Evolutionary conservation across 2,113 vertebrate genomes (phyloP).

Genomic region (Astatoreochromis straeleni): DNA sequence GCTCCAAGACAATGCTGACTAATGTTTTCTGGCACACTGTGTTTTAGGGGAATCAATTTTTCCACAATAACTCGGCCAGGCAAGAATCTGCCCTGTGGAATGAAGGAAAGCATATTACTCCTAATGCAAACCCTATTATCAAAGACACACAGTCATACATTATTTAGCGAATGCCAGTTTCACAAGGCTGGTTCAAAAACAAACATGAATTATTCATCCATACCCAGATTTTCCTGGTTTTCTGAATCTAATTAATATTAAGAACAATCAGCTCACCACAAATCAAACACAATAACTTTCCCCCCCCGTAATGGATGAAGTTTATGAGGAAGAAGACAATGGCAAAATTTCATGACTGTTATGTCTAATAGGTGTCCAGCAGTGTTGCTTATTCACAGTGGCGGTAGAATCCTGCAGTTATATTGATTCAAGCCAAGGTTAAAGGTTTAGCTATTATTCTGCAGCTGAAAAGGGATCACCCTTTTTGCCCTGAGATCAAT

Average conservation of each 20-base stretch:
- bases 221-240: conserved; percentile 36
- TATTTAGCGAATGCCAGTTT: conserved; percentile 68
- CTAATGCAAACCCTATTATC: conserved; percentile 75
- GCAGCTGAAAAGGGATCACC: conserved; percentile 63
- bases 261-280: conserved; percentile 55
- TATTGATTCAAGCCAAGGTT: conserved; percentile 69
- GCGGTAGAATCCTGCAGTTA: conserved; percentile 40
- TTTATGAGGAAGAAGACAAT: conserved; percentile 17
- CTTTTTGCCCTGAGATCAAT: conserved; percentile 66
- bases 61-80: conserved; percentile 60
- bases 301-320: neutral
- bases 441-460: conserved; percentile 71
- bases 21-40: conserved; percentile 62
- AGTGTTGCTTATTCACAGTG: conserved; percentile 32
- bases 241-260: conserved; percentile 45
- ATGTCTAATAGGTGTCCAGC: conserved; percentile 37
- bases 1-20: conserved; percentile 59
- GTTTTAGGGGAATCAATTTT: conserved; percentile 68
- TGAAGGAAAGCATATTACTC: conserved; percentile 59
- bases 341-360: conserved; percentile 27
- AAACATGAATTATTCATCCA: conserved; percentile 70
- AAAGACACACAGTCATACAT: conserved; percentile 71
- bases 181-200: conserved; percentile 64
- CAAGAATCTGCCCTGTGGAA: conserved; percentile 56
- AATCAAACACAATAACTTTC: conserved; percentile 28